These are phyloP conservation scores for Grantiella picta DNA, from an alignment of 2,113 vertebrate genomes.

Conservation along the genomic window DNA sequence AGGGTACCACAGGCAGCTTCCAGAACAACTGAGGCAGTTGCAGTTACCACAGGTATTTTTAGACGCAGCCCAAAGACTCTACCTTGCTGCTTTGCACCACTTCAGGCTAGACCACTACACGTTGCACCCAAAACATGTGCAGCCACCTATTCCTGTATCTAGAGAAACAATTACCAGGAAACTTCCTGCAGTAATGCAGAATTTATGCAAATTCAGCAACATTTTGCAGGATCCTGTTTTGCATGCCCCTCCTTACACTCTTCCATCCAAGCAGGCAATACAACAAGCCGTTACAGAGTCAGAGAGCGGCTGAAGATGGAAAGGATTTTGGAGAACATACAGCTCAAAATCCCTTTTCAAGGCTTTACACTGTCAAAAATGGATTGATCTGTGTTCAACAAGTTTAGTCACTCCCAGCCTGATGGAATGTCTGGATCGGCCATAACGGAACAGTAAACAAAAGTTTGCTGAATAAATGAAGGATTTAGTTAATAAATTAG, in stretches of 20 bases:
- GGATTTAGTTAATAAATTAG: background rate
- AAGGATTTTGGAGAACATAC: background rate
- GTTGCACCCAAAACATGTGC: background rate
- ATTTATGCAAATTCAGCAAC: background rate
- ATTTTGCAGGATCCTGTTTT: background rate
- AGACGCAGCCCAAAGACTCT: background rate
- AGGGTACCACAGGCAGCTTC: background rate
- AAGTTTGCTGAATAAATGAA: background rate
- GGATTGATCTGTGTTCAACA: background rate
- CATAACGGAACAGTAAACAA: background rate
- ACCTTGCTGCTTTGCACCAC: background rate
- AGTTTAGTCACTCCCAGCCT: background rate
- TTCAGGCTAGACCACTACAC: background rate
- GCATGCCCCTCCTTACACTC: background rate
- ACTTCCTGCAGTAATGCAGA: background rate
- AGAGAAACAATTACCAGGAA: background rate
- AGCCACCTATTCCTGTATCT: background rate
- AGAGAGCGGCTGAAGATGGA: background rate
- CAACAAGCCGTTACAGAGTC: background rate
- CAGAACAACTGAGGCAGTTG: accelerated
- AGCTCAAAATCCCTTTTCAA: background rate
- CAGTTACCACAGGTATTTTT: background rate
- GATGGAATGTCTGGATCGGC: background rate
- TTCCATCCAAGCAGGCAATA: background rate
- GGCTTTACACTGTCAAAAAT: background rate